phyloP scores from a whole-genome alignment of 2,113 vertebrate species.

The Heterochromis multidens region DNA sequence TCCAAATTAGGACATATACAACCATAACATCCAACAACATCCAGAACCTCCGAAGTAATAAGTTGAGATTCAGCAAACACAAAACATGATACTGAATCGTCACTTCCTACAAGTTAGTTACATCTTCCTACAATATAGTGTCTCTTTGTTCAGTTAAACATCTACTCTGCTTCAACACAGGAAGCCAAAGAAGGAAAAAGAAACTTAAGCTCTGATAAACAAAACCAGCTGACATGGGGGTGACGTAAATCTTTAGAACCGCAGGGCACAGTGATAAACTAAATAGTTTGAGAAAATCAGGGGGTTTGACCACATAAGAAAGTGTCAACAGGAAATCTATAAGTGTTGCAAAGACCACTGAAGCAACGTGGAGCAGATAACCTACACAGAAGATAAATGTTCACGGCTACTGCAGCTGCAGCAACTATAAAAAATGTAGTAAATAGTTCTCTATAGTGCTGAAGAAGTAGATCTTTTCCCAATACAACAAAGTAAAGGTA shows the following conservation, averaged over 20 bases:
- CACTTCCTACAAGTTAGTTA: not conserved
- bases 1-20: not conserved
- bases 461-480: not conserved
- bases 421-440: not conserved
- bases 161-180: not conserved
- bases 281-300: not conserved
- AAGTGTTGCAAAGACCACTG: not conserved
- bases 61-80: not conserved
- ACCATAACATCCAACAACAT: not conserved
- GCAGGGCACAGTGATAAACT: accelerated
- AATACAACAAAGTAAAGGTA: not conserved
- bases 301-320: not conserved
- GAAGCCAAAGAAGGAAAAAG: not conserved
- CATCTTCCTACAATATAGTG: not conserved
- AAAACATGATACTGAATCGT: not conserved
- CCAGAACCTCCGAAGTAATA: not conserved
- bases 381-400: not conserved
- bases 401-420: not conserved
- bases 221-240: not conserved
- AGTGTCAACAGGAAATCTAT: not conserved
- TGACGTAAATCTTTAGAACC: not conserved
- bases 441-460: not conserved
- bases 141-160: not conserved
- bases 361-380: not conserved
- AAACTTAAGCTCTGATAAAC: not conserved